Conservation (phyloP, 2,113 vertebrate species). For the Etia nguti region DNA sequence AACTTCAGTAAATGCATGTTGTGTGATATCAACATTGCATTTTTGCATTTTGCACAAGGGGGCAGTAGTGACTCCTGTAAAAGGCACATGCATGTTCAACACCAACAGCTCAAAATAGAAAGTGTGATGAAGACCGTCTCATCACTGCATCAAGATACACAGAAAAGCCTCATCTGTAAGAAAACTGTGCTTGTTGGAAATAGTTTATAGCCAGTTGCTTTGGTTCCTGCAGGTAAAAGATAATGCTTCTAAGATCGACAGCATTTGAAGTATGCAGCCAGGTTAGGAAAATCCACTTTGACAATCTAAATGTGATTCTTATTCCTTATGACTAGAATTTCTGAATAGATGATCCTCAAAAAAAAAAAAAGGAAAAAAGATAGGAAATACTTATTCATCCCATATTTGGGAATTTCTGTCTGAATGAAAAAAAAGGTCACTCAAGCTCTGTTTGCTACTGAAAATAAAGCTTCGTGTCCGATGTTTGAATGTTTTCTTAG, state of each 20-base stretch:
- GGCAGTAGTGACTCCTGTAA: constrained; percentile 6
- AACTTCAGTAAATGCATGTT: neutral
- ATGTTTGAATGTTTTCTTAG: neutral
- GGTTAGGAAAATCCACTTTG: neutral
- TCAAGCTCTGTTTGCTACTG: neutral
- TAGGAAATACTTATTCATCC: neutral
- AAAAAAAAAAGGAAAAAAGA: neutral
- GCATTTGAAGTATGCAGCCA: neutral
- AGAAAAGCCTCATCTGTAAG: neutral
- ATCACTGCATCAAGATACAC: neutral
- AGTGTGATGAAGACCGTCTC: neutral
- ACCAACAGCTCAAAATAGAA: neutral
- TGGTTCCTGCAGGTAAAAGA: neutral
- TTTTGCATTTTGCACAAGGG: neutral
- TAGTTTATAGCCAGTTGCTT: neutral
- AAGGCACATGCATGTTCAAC: neutral
- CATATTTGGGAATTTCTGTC: neutral
- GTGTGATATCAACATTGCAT: neutral
- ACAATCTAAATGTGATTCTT: neutral
- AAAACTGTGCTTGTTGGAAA: neutral
- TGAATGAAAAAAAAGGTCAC: neutral
- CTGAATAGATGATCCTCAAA: neutral
- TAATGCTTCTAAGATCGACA: neutral
- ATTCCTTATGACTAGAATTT: neutral
- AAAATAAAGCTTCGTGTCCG: neutral